Conservation (phyloP, 1,140 invertebrate genomes). For the Paraescarpia echinospica region DNA sequence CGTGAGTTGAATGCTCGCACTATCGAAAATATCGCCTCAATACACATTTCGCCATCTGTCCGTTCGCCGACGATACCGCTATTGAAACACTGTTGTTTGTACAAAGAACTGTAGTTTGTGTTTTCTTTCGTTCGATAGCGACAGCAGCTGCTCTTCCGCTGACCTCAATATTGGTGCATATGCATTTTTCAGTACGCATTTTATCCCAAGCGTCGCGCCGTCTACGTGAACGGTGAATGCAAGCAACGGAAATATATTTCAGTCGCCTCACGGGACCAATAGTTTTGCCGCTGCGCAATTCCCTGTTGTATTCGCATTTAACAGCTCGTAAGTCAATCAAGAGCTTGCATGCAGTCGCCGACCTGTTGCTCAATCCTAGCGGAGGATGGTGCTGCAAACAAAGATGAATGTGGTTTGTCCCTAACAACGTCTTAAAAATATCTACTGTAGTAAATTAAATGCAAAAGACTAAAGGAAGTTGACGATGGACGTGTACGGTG, state of each 20-base stretch:
- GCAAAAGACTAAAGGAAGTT: not conserved
- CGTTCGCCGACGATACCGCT: not conserved
- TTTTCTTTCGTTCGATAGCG: not conserved
- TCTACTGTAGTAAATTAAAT: not conserved
- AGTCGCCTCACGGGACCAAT: not conserved
- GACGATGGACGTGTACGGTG: too few relatives aligned
- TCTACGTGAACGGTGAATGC: not conserved
- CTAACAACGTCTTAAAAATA: not conserved
- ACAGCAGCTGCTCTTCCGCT: not conserved
- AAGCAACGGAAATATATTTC: constrained; percentile 1
- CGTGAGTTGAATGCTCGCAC: too few relatives aligned
- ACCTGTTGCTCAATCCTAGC: not conserved
- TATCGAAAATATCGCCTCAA: too few relatives aligned
- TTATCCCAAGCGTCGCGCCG: not conserved
- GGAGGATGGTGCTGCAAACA: not conserved
- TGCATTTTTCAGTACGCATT: not conserved
- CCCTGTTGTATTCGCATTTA: not conserved
- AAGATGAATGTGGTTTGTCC: too few relatives aligned
- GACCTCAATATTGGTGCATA: not conserved
- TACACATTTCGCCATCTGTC: not conserved
- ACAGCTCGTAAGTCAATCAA: not conserved
- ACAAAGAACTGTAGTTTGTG: not conserved
- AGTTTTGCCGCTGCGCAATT: not conserved
- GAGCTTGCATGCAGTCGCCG: not conserved
- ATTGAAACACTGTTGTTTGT: too few relatives aligned